Base-by-base conservation (phyloP, 2,113 vertebrate species). In the Neodontobutis hainanensis region DNA sequence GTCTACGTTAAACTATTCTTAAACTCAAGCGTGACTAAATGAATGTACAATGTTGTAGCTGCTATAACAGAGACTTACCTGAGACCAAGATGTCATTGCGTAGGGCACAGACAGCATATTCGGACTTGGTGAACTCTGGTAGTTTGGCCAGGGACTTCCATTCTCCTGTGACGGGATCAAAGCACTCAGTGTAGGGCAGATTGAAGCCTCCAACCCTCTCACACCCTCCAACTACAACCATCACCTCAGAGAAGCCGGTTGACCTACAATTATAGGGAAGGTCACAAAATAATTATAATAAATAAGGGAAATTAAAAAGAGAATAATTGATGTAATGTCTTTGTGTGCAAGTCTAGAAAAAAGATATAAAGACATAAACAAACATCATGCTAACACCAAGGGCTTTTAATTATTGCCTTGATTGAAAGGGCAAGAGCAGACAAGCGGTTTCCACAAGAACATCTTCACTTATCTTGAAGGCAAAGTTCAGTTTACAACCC, bases 81-180 rank as follows among this genome's bases (percentile, higher is more conserved):
- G 97, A 99, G 77, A 99, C 96, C 66, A 99, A 93, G 66, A 99
- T 97, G 81, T 99, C 97, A 55, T 99, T 99, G 85, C 97, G 94
- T 7, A 99, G 93, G 56, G 97, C 95, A 5, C 97, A 99, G 53
- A 99, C 97, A 0, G 96, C 97, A 50, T 99, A 99, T 76, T 99
- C 97, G 8, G 97, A 98, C 78, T 99, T 99, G 55, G 97, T 98
- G 78, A 97, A 99, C 84, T 99, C 97, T 0, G 97, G 97, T 34
- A 99, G 94, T 81, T 99, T 99, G 60, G 96, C 95, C 90, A 99
- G 92, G 0, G 97, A 97, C 62, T 94, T 99, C 97, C 97, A 99
- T 11, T 98, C 96, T 77, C 97, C 97, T 38, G 95, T 98, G 67
- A 98, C 94, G 4, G 97, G 97, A 78, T 99, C 97, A 19, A 97